A percentile compares a stretch with the other conserved stretches of the same genome.
Conservation (phyloP, 1,140 invertebrate species). For the Araneus ventricosus region DNA sequence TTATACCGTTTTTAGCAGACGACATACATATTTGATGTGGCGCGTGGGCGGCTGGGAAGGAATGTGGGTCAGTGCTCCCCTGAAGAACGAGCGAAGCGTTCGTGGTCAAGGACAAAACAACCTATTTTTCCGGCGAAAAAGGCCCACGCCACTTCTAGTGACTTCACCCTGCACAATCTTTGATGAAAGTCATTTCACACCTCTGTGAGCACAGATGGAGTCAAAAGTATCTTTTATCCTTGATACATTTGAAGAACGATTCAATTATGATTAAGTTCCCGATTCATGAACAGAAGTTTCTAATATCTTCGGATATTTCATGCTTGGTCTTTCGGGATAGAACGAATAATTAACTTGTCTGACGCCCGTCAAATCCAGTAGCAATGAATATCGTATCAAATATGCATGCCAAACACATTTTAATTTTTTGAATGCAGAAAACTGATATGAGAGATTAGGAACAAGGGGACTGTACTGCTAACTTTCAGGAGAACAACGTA, state of each 20-base stretch:
- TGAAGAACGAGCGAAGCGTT: constrained; percentile 32
- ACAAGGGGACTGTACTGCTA: no score
- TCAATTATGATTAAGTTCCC: no score
- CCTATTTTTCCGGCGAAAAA: constrained; percentile 15
- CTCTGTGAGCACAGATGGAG: neutral
- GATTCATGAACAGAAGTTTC: no score
- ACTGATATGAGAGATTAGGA: no score
- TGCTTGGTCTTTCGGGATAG: no score
- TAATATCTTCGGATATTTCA: no score
- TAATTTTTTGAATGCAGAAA: no score
- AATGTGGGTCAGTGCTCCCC: constrained; percentile 67
- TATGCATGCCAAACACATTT: no score
- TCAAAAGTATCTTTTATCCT: neutral
- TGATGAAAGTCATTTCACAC: neutral
- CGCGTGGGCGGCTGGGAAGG: constrained; percentile 31
- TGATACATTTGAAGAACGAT: neutral
- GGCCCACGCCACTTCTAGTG: neutral
- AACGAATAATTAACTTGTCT: no score
- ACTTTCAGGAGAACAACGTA: no score
- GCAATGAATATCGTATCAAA: no score
- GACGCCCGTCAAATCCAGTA: no score
- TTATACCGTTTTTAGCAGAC: neutral
- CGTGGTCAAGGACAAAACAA: constrained; percentile 64
- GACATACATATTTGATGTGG: constrained; percentile 2
- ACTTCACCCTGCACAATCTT: neutral